A percentile compares a stretch with the other conserved stretches of the same genome.
These are phyloP conservation scores for Epinephelus coioides DNA, from an alignment of 2,797 vertebrate genomes.

Conservation along the genomic window DNA sequence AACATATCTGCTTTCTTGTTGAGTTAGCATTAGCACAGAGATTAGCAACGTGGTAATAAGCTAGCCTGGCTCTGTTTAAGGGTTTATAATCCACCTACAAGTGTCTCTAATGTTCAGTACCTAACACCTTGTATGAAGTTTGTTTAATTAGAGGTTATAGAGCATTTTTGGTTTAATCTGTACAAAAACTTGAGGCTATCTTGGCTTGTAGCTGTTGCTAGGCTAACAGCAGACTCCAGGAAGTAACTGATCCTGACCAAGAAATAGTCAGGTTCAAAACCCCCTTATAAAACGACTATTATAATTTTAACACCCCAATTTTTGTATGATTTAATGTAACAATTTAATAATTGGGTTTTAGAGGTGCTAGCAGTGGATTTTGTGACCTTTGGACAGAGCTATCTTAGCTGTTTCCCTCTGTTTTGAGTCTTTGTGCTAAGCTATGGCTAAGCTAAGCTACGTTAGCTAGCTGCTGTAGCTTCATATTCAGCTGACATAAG, in stretches of 20 bases:
- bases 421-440: conserved; percentile 10
- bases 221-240: background rate
- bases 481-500: background rate
- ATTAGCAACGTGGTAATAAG: background rate
- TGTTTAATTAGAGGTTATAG: background rate
- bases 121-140: background rate
- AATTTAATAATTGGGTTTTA: background rate
- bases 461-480: background rate
- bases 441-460: background rate
- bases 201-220: background rate
- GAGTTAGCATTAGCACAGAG: background rate
- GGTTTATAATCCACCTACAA: background rate
- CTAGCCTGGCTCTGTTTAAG: background rate
- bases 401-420: no score
- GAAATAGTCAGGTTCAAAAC: no score
- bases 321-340: background rate
- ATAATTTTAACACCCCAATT: background rate
- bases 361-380: background rate
- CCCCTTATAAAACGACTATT: background rate
- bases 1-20: background rate
- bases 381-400: background rate
- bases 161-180: no score
- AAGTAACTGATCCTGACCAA: no score
- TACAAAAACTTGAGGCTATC: background rate
- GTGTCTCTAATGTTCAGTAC: background rate